Percentiles rank a stretch among this genome's conserved stretches.
Evolutionary conservation across 2,888 invertebrate genomes (phyloP).

Genomic region (Nowickia ferox): DNA sequence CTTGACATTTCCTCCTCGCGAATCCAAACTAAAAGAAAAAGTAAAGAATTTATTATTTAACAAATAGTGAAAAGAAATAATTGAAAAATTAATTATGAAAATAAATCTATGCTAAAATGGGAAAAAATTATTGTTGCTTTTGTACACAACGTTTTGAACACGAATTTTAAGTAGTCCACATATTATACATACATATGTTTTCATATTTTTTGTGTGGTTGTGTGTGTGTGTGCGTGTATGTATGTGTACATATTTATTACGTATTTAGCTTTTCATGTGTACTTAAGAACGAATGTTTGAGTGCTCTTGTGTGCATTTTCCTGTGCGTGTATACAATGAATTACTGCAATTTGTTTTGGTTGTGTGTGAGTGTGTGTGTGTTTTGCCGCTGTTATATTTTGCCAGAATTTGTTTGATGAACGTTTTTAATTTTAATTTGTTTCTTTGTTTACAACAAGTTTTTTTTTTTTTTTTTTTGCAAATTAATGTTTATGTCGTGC

Average conservation of each 20-base stretch:
- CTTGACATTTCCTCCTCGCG: conserved; percentile 88
- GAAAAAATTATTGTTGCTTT: neutral
- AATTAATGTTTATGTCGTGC: conserved; percentile 79
- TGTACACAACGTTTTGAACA: conserved; percentile 1
- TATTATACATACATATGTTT: neutral
- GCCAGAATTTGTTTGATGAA: conserved; percentile 73
- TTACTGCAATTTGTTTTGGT: conserved; percentile 79
- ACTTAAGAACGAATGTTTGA: neutral
- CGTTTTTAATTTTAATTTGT: conserved; percentile 66
- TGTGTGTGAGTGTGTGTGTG: conserved; percentile 16
- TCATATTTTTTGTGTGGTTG: too few relatives aligned
- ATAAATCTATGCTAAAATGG: neutral
- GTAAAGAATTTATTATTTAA: conserved; percentile 23
- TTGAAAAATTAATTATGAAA: conserved; percentile 18
- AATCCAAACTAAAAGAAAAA: conserved; percentile 87
- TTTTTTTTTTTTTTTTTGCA: conserved; percentile 72
- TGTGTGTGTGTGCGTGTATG: neutral
- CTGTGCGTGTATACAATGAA: conserved; percentile 73
- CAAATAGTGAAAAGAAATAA: conserved; percentile 25
- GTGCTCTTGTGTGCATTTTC: neutral
- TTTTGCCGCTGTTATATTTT: conserved; percentile 2
- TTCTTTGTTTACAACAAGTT: conserved; percentile 46
- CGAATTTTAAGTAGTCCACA: neutral
- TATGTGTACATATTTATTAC: neutral
- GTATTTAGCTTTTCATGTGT: neutral